Conservation (phyloP, 2,113 vertebrate species). For the Neodon shergylaensis region DNA sequence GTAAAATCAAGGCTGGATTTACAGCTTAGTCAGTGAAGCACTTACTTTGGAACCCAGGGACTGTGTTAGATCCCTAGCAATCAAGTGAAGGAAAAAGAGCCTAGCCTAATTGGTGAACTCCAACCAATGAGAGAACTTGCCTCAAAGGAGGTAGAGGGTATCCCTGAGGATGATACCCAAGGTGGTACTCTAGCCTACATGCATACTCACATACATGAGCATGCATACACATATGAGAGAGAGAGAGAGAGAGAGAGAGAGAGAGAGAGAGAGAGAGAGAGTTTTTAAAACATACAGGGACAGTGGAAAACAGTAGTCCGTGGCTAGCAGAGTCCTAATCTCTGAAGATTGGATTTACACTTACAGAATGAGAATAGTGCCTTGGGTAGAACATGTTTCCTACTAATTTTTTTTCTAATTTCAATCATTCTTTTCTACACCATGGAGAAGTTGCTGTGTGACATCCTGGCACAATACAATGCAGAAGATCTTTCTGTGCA, state of each 20-base stretch:
- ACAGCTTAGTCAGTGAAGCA: too few species aligned
- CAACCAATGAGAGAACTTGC: background rate
- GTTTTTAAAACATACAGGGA: background rate
- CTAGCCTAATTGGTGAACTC: background rate
- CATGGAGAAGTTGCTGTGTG: background rate
- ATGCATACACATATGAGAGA: fast-evolving
- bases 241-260: too few species aligned
- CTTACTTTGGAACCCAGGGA: background rate
- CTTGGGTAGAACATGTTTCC: background rate
- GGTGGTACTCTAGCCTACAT: background rate
- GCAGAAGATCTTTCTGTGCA: background rate
- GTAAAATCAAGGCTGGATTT: background rate
- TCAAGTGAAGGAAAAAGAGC: background rate
- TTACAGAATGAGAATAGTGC: background rate
- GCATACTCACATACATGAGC: background rate
- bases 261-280: too few species aligned
- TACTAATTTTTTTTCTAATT: background rate
- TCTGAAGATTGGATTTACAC: background rate
- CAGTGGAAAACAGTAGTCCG: background rate
- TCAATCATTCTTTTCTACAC: background rate
- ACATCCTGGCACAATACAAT: background rate
- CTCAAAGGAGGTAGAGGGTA: background rate
- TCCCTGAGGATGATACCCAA: background rate
- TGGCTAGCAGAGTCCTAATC: background rate
- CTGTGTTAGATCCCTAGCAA: background rate